phyloP scores from a whole-genome alignment of 2,113 vertebrate species.

The Phaethon lepturus region DNA sequence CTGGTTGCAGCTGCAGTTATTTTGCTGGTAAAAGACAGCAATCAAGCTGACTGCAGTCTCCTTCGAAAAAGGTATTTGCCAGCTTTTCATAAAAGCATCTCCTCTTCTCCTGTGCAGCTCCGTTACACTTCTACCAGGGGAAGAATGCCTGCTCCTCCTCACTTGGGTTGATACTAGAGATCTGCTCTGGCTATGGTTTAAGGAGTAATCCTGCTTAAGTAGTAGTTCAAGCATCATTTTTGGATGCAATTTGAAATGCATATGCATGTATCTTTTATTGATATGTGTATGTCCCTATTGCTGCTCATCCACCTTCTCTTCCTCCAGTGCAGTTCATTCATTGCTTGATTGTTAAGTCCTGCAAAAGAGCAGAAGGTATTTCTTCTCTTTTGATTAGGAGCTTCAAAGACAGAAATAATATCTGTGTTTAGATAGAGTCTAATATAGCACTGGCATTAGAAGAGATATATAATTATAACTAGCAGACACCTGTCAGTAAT shows the following conservation, averaged over 20 bases:
- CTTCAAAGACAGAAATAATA: conserved; percentile 38
- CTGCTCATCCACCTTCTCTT: background rate
- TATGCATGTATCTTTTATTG: background rate
- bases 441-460: conserved; percentile 34
- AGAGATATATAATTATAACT: conserved; percentile 34
- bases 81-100: background rate
- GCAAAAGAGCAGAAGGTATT: background rate
- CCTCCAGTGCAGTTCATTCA: background rate
- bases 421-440: conserved; percentile 44
- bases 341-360: background rate
- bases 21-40: conserved; percentile 5
- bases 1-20: background rate
- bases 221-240: background rate
- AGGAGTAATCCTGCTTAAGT: background rate
- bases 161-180: background rate
- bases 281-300: background rate
- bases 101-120: background rate
- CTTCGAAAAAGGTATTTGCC: background rate
- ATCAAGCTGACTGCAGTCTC: background rate
- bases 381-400: background rate
- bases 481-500: conserved; percentile 49
- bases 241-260: background rate
- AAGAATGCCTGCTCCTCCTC: background rate
- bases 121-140: background rate
- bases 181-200: background rate